phyloP scores from a whole-genome alignment of 2,113 vertebrate species.

The Carettochelys insculpta region DNA sequence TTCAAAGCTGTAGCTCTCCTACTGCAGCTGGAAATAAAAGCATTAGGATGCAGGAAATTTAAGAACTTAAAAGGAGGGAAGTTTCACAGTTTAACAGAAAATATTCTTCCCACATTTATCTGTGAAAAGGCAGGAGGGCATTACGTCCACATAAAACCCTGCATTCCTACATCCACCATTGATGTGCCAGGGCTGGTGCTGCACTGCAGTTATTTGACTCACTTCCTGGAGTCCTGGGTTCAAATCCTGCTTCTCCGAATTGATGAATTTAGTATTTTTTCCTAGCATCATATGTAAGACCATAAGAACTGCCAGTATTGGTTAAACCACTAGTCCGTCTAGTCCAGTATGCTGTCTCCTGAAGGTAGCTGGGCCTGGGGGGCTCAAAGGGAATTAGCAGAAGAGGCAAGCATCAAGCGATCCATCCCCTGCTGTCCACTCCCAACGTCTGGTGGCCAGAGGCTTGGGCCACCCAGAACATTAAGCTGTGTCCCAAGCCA shows the following conservation, averaged over 20 bases:
- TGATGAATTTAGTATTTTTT: not conserved
- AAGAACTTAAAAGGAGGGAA: conserved; percentile 65
- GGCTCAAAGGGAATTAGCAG: not conserved
- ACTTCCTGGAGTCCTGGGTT: conserved; percentile 65
- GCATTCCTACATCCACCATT: conserved; percentile 70
- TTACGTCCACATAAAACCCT: conserved; percentile 67
- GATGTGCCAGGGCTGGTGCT: conserved; percentile 64
- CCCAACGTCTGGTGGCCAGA: not conserved
- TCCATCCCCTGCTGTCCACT: not conserved
- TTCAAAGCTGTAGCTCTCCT: conserved; percentile 48
- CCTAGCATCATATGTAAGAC: not conserved
- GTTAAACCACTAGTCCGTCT: not conserved
- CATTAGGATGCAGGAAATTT: conserved; percentile 63
- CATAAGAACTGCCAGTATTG: not conserved
- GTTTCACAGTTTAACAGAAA: conserved; percentile 61
- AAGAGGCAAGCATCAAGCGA: not conserved
- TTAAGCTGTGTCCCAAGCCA: not conserved
- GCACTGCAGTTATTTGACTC: conserved; percentile 61
- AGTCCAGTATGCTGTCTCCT: not conserved
- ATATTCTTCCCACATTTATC: conserved; percentile 55
- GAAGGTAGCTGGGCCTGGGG: not conserved
- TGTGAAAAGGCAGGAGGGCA: conserved; percentile 63
- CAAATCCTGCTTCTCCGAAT: conserved; percentile 59
- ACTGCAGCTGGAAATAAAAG: conserved; percentile 61
- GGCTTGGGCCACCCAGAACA: not conserved